These are phyloP conservation scores for Chirona hameri DNA, from an alignment of 2,888 invertebrate genomes.

Conservation along the genomic window DNA sequence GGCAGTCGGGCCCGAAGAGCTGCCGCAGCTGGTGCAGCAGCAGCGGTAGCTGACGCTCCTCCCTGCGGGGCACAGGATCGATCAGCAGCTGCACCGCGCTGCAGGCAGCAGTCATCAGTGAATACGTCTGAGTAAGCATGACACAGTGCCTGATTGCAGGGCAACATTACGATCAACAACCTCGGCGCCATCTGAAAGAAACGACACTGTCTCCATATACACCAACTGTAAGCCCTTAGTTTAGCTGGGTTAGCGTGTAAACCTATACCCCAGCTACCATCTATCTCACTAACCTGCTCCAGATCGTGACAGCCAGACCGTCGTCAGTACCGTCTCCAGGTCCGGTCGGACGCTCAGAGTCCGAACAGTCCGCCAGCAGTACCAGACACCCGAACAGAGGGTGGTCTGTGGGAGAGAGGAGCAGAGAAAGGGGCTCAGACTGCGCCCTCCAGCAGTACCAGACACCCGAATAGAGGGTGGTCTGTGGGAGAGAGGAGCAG, in stretches of 20 bases:
- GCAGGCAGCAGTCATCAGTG: too few relatives aligned
- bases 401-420: background rate
- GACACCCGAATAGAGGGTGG: background rate
- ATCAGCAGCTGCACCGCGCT: too few relatives aligned
- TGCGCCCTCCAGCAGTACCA: background rate
- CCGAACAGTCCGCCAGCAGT: background rate
- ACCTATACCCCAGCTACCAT: background rate
- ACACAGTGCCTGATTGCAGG: too few relatives aligned
- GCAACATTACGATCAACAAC: too few relatives aligned
- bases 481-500: background rate
- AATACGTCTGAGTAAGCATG: too few relatives aligned
- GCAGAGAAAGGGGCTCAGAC: too few relatives aligned
- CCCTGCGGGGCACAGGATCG: background rate
- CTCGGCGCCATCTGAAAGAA: too few relatives aligned
- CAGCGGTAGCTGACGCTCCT: background rate
- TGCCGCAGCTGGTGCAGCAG: constrained; percentile 7
- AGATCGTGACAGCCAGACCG: background rate
- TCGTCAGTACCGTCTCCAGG: background rate
- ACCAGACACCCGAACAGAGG: background rate
- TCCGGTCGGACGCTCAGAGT: too few relatives aligned
- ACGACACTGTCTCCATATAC: too few relatives aligned
- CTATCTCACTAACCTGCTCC: background rate
- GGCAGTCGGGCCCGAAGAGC: background rate
- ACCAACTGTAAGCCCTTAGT: too few relatives aligned
- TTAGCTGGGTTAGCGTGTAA: too few relatives aligned